Evolutionary conservation across 1,140 invertebrate species (phyloP).

Genomic region (Aphis craccivora): DNA sequence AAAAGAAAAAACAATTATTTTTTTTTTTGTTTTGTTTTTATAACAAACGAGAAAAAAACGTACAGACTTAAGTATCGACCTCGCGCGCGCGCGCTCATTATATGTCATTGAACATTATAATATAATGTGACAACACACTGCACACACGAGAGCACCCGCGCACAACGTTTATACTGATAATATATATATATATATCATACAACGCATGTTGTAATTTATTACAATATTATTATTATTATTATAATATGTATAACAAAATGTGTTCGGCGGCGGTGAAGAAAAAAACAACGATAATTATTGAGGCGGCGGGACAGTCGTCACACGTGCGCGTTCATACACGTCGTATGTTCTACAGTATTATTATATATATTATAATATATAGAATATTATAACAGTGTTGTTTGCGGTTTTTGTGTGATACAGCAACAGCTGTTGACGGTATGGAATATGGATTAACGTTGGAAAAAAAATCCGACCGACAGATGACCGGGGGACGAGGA

Average conservation of each 20-base stretch:
- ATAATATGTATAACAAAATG: background rate
- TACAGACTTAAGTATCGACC: background rate
- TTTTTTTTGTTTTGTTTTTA: background rate
- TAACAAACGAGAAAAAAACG: background rate
- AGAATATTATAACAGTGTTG: background rate
- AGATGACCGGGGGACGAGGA: constrained; percentile 48
- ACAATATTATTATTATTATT: background rate
- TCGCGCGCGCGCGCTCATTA: constrained; percentile 5
- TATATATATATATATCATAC: background rate
- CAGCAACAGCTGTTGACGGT: constrained; percentile 9
- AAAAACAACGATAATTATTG: constrained; percentile 22
- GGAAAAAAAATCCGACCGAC: constrained; percentile 3
- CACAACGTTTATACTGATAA: background rate
- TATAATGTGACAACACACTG: background rate
- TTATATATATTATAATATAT: background rate
- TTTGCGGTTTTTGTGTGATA: background rate
- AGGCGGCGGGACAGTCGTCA: constrained; percentile 23
- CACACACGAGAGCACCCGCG: background rate
- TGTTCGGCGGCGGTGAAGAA: background rate
- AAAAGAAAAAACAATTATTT: background rate
- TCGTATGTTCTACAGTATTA: background rate
- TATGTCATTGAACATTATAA: background rate
- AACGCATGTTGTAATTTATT: background rate
- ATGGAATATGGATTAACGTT: constrained; percentile 9
- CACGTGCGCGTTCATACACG: background rate